These are phyloP conservation scores for Brenthis ino DNA, from an alignment of 2,888 invertebrate genomes.

Conservation along the genomic window DNA sequence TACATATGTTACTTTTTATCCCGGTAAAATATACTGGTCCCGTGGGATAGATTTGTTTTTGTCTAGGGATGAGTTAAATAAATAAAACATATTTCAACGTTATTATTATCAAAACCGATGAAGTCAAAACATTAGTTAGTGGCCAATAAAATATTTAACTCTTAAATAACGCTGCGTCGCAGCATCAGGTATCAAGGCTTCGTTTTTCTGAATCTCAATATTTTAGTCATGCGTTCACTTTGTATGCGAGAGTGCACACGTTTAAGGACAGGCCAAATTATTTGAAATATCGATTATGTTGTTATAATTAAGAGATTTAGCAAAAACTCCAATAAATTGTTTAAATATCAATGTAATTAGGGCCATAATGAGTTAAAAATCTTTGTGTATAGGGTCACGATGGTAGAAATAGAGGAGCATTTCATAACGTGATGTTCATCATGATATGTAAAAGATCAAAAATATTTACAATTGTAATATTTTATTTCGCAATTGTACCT, in stretches of 20 bases:
- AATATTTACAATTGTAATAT: too few relatives aligned
- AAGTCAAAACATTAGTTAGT: not conserved
- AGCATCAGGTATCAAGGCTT: conserved; percentile 2
- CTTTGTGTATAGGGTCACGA: not conserved
- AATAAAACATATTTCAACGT: too few relatives aligned
- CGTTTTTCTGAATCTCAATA: conserved; percentile 18
- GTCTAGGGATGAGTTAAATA: too few relatives aligned
- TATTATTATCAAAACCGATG: too few relatives aligned
- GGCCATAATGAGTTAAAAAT: not conserved
- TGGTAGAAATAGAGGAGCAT: too few relatives aligned
- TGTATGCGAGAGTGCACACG: conserved; percentile 21
- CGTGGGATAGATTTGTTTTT: too few relatives aligned
- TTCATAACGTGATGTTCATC: too few relatives aligned
- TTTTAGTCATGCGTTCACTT: conserved; percentile 21
- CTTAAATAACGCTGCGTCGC: not conserved
- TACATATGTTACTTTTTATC: too few relatives aligned
- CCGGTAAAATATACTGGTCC: too few relatives aligned
- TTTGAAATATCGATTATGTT: conserved; percentile 23
- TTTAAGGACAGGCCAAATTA: conserved; percentile 16
- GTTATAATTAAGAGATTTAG: conserved; percentile 17
- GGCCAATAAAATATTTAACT: conserved; percentile 14
- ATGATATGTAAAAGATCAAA: too few relatives aligned
- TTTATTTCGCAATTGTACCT: too few relatives aligned
- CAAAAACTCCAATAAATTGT: conserved; percentile 3
- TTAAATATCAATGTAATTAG: conserved; percentile 13